Evolutionary conservation across 2,113 vertebrate species (phyloP).

Genomic region (Perca flavescens): DNA sequence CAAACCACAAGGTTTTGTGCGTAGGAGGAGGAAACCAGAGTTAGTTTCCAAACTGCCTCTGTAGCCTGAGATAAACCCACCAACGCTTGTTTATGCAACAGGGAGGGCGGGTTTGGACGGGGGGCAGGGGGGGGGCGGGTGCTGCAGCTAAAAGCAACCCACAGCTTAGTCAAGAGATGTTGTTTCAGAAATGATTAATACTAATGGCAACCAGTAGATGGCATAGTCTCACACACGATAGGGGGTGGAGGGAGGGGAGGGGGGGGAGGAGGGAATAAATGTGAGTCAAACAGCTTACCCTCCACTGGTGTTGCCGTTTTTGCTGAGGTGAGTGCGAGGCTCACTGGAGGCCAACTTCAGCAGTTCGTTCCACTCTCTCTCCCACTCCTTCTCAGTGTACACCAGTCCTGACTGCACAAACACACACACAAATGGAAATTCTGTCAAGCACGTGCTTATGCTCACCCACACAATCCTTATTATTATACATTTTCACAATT

Average conservation of each 20-base stretch:
- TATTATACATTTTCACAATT: conserved; percentile 33
- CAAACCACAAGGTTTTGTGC: conserved; percentile 64
- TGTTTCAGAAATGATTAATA: conserved; percentile 15
- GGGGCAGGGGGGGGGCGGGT: neutral
- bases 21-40: conserved; percentile 68
- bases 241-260: too few relatives aligned
- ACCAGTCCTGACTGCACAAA: conserved; percentile 92
- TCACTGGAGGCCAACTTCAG: conserved; percentile 98
- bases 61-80: conserved; percentile 61
- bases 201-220: conserved; percentile 60
- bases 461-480: conserved; percentile 51
- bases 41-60: conserved; percentile 68
- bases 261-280: neutral
- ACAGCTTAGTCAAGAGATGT: conserved; percentile 23
- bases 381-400: conserved; percentile 98
- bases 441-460: conserved; percentile 28
- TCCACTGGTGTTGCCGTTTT: conserved; percentile 91
- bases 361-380: conserved; percentile 96
- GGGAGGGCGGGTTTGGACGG: too few relatives aligned
- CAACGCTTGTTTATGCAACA: conserved; percentile 53
- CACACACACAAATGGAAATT: conserved; percentile 44
- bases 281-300: conserved; percentile 85
- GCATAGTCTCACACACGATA: conserved; percentile 27
- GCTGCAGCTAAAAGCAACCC: conserved; percentile 51
- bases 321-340: conserved; percentile 94